phyloP scores from a whole-genome alignment of 1,140 invertebrate species.

The Euura lappo region DNA sequence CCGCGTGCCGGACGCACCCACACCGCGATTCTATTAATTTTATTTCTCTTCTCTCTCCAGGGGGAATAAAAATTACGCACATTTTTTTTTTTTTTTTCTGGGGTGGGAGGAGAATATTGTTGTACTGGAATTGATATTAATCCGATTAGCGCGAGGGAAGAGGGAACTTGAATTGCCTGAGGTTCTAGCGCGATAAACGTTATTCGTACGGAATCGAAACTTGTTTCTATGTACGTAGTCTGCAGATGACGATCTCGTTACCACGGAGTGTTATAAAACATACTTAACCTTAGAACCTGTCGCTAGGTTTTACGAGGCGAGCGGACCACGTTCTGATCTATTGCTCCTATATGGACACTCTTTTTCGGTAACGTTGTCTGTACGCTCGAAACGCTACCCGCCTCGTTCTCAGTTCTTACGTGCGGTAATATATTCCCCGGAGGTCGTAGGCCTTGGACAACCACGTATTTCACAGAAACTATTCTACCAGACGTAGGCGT shows the following conservation, averaged over 20 bases:
- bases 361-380: neutral
- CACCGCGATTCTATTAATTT: conserved; percentile 30
- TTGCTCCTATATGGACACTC: conserved; percentile 1
- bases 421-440: neutral
- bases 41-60: neutral
- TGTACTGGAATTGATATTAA: conserved; percentile 2
- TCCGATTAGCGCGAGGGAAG: neutral
- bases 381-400: neutral
- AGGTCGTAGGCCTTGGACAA: conserved; percentile 4
- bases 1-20: conserved; percentile 12
- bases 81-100: neutral
- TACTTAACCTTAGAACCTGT: conserved; percentile 7
- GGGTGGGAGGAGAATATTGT: neutral
- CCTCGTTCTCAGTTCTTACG: neutral
- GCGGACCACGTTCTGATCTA: neutral
- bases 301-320: neutral
- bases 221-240: neutral
- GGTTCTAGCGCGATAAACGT: neutral
- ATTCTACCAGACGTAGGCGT: neutral
- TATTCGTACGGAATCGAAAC: neutral
- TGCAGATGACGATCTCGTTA: conserved; percentile 1
- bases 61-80: neutral
- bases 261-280: conserved; percentile 7
- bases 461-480: neutral
- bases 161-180: neutral